phyloP scores from a whole-genome alignment of 2,113 vertebrate genomes.

The Phylloscopus trochiloides region DNA sequence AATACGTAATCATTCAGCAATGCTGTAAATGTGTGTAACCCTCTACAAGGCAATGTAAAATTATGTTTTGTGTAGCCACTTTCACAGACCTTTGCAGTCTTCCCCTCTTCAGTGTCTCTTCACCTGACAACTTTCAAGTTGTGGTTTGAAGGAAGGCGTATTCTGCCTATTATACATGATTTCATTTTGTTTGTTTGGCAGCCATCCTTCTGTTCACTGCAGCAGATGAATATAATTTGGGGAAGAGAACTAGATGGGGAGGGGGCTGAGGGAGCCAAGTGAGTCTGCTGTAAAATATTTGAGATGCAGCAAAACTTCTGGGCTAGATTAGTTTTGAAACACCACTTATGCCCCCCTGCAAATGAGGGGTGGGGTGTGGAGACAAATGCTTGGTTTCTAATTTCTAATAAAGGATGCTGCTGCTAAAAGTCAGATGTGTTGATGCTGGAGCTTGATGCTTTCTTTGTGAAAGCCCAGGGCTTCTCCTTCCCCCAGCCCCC shows the following conservation, averaged over 20 bases:
- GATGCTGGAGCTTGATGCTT: background rate
- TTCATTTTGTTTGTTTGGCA: constrained; percentile 27
- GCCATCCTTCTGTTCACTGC: background rate
- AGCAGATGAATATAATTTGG: constrained; percentile 4
- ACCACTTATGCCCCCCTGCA: background rate
- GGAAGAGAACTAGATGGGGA: background rate
- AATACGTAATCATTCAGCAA: background rate
- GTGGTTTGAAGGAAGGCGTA: background rate
- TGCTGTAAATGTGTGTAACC: background rate
- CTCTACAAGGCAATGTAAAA: background rate
- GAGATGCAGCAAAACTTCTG: background rate
- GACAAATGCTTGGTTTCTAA: background rate
- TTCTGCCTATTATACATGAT: background rate
- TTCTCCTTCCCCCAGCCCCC: background rate
- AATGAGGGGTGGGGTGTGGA: background rate
- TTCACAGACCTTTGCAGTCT: background rate
- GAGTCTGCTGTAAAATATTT: constrained; percentile 5
- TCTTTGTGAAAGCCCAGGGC: background rate
- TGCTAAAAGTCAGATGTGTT: background rate
- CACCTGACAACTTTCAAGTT: background rate
- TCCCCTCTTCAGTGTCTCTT: background rate
- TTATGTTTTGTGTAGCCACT: background rate
- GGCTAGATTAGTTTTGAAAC: background rate
- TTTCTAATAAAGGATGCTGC: background rate
- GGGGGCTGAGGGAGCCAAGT: background rate